A percentile compares a stretch with the other conserved stretches of the same genome.
Evolutionary conservation across 2,888 invertebrate genomes (phyloP).

Genomic region (Tinea trinotella): DNA sequence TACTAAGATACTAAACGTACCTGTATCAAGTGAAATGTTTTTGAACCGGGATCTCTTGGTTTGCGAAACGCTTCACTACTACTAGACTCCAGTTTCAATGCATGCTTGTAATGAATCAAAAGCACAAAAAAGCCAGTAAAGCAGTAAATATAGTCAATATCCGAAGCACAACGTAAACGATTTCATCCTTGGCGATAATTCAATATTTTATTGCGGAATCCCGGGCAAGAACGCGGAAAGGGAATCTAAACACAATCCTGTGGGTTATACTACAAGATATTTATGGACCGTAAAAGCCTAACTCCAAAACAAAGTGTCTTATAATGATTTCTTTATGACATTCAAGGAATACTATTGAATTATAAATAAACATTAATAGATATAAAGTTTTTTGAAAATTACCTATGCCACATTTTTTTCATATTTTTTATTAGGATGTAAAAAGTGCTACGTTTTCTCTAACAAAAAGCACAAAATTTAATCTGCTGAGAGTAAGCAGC

Average conservation of each 20-base stretch:
- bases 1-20: neutral
- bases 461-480: conserved; percentile 17
- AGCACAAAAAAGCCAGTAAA: conserved; percentile 1
- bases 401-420: neutral
- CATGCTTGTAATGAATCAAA: conserved; percentile 11
- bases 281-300: conserved; percentile 8
- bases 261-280: conserved; percentile 10
- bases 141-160: conserved; percentile 16
- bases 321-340: neutral
- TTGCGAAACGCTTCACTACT: too few species aligned
- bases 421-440: neutral
- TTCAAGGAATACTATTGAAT: neutral
- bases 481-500: conserved; percentile 16
- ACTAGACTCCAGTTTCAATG: too few species aligned
- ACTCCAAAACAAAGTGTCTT: neutral
- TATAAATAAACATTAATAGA: neutral
- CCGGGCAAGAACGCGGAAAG: conserved; percentile 10
- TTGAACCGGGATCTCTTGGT: too few species aligned
- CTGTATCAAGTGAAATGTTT: too few species aligned
- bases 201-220: conserved; percentile 29
- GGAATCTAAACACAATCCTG: conserved; percentile 11
- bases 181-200: conserved; percentile 27
- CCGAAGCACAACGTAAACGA: conserved; percentile 13
- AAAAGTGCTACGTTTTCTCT: neutral
- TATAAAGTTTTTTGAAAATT: neutral